Evolutionary conservation across 2,888 invertebrate genomes (phyloP).

Genomic region (Sinelater perroti): DNA sequence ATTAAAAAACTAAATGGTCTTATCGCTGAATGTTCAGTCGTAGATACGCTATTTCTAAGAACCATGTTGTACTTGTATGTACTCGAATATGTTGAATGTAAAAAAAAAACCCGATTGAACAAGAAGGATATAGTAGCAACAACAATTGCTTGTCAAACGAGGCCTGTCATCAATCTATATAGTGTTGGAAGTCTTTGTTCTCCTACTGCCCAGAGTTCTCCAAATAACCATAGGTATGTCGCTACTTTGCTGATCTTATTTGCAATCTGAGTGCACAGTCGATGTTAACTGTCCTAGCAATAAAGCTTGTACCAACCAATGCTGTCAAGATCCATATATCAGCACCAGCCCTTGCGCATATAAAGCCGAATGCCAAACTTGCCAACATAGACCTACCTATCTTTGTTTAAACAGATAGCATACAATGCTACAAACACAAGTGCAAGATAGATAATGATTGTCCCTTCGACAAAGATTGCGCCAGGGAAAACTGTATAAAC

Average conservation of each 20-base stretch:
- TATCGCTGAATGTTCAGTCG: conserved; percentile 84
- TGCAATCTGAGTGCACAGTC: conserved; percentile 79
- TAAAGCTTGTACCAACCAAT: conserved; percentile 80
- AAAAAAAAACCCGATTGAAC: too few relatives aligned
- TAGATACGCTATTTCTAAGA: conserved; percentile 85
- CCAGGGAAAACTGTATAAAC: conserved; percentile 80
- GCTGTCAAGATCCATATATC: conserved; percentile 83
- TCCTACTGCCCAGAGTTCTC: conserved; percentile 78
- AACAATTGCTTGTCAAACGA: conserved; percentile 77
- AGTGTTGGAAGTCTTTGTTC: conserved; percentile 76
- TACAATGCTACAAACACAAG: conserved; percentile 87
- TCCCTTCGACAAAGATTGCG: conserved; percentile 83
- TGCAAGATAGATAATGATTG: conserved; percentile 82
- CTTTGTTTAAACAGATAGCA: conserved; percentile 86
- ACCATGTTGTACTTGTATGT: conserved; percentile 88
- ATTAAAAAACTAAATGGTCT: conserved; percentile 81
- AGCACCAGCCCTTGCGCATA: conserved; percentile 81
- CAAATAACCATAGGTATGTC: conserved; percentile 79
- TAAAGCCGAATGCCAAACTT: conserved; percentile 81
- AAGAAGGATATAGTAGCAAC: conserved; percentile 74
- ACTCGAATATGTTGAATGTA: conserved; percentile 88
- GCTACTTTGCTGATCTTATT: conserved; percentile 75
- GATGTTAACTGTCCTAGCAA: conserved; percentile 81
- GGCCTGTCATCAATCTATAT: conserved; percentile 81
- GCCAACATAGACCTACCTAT: conserved; percentile 82